phyloP scores from a whole-genome alignment of 2,797 vertebrate species.

The Coluber constrictor region DNA sequence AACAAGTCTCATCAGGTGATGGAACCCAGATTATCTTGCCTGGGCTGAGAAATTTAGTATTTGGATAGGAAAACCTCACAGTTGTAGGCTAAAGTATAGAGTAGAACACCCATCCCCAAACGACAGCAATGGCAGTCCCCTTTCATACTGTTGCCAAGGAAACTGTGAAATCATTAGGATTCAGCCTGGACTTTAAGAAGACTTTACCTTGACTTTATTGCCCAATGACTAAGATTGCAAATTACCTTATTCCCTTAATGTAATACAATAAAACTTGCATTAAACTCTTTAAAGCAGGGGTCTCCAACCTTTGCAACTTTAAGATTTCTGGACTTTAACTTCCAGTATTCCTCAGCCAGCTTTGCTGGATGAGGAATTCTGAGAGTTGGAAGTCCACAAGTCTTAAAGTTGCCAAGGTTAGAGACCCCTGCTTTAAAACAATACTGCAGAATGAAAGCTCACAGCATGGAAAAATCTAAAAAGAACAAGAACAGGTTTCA shows the following conservation, averaged over 20 bases:
- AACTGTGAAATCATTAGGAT: background rate
- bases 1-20: background rate
- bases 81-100: background rate
- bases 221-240: background rate
- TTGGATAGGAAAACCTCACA: background rate
- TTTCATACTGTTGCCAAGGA: background rate
- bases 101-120: background rate
- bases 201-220: background rate
- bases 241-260: background rate
- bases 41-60: background rate
- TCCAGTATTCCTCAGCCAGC: too few species aligned
- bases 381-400: too few species aligned
- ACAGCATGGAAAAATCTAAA: background rate
- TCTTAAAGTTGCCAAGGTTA: too few species aligned
- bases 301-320: too few species aligned
- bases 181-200: background rate
- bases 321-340: too few species aligned
- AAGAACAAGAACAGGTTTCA: background rate
- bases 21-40: background rate
- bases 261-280: background rate
- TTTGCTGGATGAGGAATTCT: too few species aligned
- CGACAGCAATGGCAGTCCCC: background rate
- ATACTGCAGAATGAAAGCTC: background rate
- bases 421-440: background rate
- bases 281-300: background rate